Conservation (phyloP, 2,113 vertebrate species). For the Emydura subglobosa region DNA sequence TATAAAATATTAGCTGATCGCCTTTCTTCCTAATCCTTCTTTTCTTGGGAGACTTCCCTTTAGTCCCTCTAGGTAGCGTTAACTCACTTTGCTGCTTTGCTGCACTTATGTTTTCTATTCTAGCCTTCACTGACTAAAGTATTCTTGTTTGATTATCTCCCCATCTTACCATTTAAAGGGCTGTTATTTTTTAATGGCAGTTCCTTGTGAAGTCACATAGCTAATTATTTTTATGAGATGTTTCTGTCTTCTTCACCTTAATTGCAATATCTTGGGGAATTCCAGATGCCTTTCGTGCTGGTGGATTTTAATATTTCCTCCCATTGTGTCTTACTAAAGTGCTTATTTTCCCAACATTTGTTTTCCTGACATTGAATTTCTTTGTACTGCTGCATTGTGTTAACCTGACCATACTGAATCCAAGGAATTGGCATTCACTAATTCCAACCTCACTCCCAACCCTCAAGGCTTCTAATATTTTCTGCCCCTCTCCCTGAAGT, state of each 20-base stretch:
- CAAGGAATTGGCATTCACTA: slow-evolving; percentile 20
- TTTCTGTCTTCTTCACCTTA: neutral
- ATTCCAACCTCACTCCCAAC: neutral
- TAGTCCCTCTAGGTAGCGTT: neutral
- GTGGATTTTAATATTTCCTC: slow-evolving; percentile 33
- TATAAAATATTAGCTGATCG: neutral
- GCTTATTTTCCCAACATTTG: slow-evolving; percentile 37
- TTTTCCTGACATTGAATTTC: slow-evolving; percentile 54
- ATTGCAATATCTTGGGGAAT: slow-evolving; percentile 1
- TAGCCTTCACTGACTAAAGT: neutral
- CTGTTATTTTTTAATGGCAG: neutral
- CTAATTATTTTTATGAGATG: neutral
- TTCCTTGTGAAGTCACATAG: neutral
- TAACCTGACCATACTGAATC: slow-evolving; percentile 18
- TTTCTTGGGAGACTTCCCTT: neutral
- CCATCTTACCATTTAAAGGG: neutral
- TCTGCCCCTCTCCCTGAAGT: neutral
- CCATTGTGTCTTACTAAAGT: slow-evolving; percentile 38
- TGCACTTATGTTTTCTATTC: neutral
- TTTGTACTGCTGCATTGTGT: slow-evolving; percentile 39
- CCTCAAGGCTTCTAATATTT: neutral
- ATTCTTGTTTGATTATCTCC: neutral
- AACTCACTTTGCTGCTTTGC: neutral
- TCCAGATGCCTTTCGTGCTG: neutral
- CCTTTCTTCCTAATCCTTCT: neutral